phyloP scores from a whole-genome alignment of 2,888 invertebrate species.

The Amiota communis region DNA sequence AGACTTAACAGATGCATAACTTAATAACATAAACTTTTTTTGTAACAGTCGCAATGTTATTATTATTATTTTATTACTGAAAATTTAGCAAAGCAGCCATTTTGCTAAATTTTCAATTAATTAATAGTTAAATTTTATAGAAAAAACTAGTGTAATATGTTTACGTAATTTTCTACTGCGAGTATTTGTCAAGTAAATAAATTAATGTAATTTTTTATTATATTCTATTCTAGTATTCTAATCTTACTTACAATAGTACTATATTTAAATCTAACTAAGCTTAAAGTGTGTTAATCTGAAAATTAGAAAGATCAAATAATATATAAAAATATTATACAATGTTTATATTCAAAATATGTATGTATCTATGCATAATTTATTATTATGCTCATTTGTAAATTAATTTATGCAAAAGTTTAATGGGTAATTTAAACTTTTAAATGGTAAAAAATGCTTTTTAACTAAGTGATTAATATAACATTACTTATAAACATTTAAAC shows the following conservation, averaged over 20 bases:
- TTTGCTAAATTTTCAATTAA: conserved; percentile 38
- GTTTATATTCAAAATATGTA: too few relatives aligned
- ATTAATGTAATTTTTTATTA: not conserved
- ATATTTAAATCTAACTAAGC: too few relatives aligned
- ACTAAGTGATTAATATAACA: conserved; percentile 21
- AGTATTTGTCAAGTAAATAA: conserved; percentile 29
- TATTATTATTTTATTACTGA: conserved; percentile 21
- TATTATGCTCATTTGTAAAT: conserved; percentile 2
- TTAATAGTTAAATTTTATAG: conserved; percentile 38
- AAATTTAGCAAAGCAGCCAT: conserved; percentile 51
- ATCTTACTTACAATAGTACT: too few relatives aligned
- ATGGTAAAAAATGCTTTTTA: conserved; percentile 63
- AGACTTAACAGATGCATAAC: too few relatives aligned
- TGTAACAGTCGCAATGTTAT: too few relatives aligned
- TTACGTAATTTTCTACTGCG: conserved; percentile 36
- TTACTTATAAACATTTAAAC: not conserved
- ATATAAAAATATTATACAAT: too few relatives aligned
- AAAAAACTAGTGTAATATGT: conserved; percentile 22
- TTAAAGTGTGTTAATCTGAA: too few relatives aligned
- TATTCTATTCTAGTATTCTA: too few relatives aligned
- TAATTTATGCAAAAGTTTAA: conserved; percentile 18
- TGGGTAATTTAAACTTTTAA: conserved; percentile 25
- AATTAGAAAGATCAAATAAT: too few relatives aligned
- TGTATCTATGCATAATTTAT: not conserved
- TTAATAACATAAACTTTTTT: too few relatives aligned